Base-by-base conservation (phyloP, 2,797 vertebrate species). In the Tamandua tetradactyla region DNA sequence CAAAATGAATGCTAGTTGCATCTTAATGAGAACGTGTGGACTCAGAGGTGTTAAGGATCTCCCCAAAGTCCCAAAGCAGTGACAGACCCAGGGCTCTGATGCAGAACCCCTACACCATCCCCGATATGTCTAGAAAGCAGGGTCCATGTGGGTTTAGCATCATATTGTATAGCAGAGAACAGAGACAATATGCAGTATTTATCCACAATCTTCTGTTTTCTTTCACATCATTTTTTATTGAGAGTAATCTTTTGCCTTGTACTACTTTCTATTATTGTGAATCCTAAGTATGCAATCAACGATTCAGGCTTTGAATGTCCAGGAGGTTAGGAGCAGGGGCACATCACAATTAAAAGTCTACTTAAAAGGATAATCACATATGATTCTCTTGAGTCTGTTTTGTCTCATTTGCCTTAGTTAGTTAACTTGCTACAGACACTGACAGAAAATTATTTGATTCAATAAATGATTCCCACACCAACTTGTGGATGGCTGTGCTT, bases 391-490 rank as follows among this genome's bases (percentile, higher is more conserved):
- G 91, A 89, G 92, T 35, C 47, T 35, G 4, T 37, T 82, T 44
- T 74, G 40, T 86, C 74, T 88, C 17, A 17, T 74, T 92, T 90
- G 79, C 66, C 32, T 74, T 47, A 69, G 84, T 52, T 94, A 64
- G 64, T 92, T 95, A 91, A 89, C 71, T 94, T 90, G 81, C 78
- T 74, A 27, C n/a, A 55, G 44, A 86, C 49, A 62, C 30, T 40
- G 30, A 91, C 83, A 78, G 88, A 57, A 44, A 80, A 87, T 95
- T 96, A 86, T 86, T 84, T 81, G 62, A 87, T 52, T 85, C 64
- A 87, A n/a, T 78, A 93, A 68, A 76, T 87, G 72, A 86, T 84
- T 95, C 57, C 78, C 83, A 66, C 71, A 91, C 86, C 42, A 91
- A 44, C 61, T 66, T 55, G 27, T 86, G 69, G 69, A 47, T 89